Evolutionary conservation across 2,888 invertebrate genomes (phyloP), one percentile per base, ranked within the genome.

Genomic region (Ochropacha duplaris): DNA sequence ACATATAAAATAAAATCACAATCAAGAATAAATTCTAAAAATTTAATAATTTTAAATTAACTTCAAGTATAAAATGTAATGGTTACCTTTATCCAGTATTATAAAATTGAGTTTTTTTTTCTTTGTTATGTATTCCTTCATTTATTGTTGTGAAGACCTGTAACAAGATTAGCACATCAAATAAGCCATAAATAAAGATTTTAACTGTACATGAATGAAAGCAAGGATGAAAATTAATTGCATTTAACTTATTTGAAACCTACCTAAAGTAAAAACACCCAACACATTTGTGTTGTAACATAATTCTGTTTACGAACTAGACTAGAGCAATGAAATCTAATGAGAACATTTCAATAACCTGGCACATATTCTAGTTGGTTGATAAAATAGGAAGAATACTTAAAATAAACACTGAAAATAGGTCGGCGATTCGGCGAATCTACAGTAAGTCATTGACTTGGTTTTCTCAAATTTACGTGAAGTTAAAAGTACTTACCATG

Each of bases 401-500:
- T 65, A 83, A 87, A 88, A 89, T 88, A 88, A 86, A 84, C 78
- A 51, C 57, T 60, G 55, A 69, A 87, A 81, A 83, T 89, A 84
- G 90, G 88, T 87, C 90, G 85, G 57, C 65, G 68, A 71, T 73
- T 72, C 89, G 85, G 57, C 65, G 67, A 71, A 74, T 72, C 72
- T 67, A 61, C 64, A 59, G 34, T 56, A 69, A 74, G 77, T 79
- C 80, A 76, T 69, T 75, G 78, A 73, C 78, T 78, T 73, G 57
- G 16, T 57, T 54, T 9, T 50, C 55, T 55, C 39, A 12, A 31
- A 12, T 31, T 12, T 24, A 24, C 24, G 24, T 24, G 24, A 24
- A 24, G 5, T 24, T 24, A 24, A 24, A 24, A 4, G 5, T 31
- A 31, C 31, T 12, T 31, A 12, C 2, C 12, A 31, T 31, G 11